Evolutionary conservation across 2,113 vertebrate genomes (phyloP).

Genomic region (Antechinus flavipes): DNA sequence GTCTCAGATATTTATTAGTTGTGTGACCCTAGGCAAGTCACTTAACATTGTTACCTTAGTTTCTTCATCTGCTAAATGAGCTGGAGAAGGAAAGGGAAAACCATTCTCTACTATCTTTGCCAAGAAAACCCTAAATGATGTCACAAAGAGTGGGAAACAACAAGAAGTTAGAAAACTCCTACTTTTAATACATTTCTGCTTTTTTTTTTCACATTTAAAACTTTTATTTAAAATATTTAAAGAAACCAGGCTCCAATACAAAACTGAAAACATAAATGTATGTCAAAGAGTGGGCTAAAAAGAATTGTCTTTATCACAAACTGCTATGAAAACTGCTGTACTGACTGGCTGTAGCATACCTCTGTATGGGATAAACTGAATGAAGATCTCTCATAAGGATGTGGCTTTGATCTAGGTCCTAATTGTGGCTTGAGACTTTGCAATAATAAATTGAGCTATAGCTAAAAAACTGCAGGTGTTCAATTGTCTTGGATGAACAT

Average conservation of each 20-base stretch:
- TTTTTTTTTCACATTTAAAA: slow-evolving; percentile 54
- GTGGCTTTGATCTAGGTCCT: too few relatives aligned
- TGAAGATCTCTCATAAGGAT: too few relatives aligned
- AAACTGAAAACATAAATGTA: slow-evolving; percentile 48
- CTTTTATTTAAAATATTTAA: slow-evolving; percentile 45
- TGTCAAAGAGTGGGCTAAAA: background rate
- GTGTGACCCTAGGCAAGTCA: background rate
- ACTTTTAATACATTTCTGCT: background rate
- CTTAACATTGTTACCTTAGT: background rate
- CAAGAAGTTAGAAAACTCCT: background rate
- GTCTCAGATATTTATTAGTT: background rate
- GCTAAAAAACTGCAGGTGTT: too few relatives aligned
- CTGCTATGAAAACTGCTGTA: background rate
- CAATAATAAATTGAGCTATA: too few relatives aligned
- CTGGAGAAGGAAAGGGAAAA: background rate
- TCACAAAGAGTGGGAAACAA: background rate
- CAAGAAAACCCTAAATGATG: background rate
- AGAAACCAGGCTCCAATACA: slow-evolving; percentile 27
- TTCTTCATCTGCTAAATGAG: background rate
- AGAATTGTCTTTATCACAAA: slow-evolving; percentile 1
- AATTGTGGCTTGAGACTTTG: too few relatives aligned
- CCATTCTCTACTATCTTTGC: background rate
- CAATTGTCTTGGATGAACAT: too few relatives aligned
- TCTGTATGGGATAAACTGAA: background rate
- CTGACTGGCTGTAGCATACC: background rate